Evolutionary conservation across 2,113 vertebrate genomes (phyloP).

Genomic region (Ariopsis seemanni): DNA sequence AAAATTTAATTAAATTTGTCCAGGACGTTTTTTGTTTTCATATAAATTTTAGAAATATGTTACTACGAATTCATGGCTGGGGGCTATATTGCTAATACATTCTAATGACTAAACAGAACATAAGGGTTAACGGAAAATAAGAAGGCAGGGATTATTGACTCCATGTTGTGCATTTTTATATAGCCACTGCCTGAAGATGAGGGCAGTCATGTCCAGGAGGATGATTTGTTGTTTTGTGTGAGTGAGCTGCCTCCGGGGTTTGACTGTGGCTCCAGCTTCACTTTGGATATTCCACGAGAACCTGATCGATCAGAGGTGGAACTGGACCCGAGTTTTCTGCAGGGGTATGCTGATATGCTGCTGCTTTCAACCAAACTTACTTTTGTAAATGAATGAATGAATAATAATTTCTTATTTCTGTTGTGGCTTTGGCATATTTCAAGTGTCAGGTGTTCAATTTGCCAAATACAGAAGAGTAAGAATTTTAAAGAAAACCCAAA

Average conservation of each 20-base stretch:
- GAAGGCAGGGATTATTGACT: not conserved
- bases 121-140: not conserved
- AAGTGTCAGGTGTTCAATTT: not conserved
- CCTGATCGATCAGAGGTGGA: conserved; percentile 73
- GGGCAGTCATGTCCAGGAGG: conserved; percentile 82
- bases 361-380: not conserved
- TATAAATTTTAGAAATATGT: not conserved
- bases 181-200: conserved; percentile 81
- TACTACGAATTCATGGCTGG: not conserved
- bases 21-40: not conserved
- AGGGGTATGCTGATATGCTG: conserved; percentile 71
- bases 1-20: not conserved
- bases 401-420: not conserved
- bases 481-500: not conserved
- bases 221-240: conserved; percentile 85
- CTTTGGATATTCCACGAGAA: conserved; percentile 82
- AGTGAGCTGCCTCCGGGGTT: conserved; percentile 87
- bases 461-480: not conserved
- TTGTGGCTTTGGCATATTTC: not conserved
- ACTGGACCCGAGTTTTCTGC: conserved; percentile 82
- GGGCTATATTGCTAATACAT: not conserved
- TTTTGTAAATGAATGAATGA: not conserved
- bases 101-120: not conserved
- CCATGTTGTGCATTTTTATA: conserved; percentile 56
- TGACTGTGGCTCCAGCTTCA: conserved; percentile 89